phyloP scores from a whole-genome alignment of 64 coral and sea anemone genomes.

The Montipora foliosa region DNA sequence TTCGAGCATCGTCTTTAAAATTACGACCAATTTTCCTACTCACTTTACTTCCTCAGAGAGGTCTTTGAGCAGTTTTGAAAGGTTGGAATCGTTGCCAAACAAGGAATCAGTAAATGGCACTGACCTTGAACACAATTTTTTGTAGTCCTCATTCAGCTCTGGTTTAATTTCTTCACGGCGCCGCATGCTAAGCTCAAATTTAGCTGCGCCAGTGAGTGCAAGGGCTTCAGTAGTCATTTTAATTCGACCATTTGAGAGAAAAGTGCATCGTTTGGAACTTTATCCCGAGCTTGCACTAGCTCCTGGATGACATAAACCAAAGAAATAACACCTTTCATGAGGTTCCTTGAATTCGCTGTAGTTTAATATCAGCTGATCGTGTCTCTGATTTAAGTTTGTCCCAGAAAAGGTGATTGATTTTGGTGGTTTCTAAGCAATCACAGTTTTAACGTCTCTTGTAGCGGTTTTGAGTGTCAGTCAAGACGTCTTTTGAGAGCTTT shows the following conservation, averaged over 20 bases:
- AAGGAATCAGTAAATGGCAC: neutral
- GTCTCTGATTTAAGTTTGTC: neutral
- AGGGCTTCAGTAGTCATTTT: constrained; percentile 45
- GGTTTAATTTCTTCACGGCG: neutral
- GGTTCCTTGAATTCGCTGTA: constrained; percentile 35
- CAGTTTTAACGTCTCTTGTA: too few relatives aligned
- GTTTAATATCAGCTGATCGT: neutral
- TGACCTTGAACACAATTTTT: constrained; percentile 6
- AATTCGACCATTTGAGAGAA: neutral
- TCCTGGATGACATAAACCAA: constrained; percentile 13
- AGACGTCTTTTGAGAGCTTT: constrained; percentile 31
- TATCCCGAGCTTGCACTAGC: constrained; percentile 21
- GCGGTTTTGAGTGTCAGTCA: constrained; percentile 1
- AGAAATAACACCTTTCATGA: constrained; percentile 30
- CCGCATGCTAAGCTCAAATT: constrained; percentile 44
- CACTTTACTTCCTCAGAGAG: neutral
- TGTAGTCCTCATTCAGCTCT: too few relatives aligned
- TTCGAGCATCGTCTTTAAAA: neutral
- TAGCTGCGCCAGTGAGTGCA: constrained; percentile 35
- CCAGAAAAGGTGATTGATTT: too few relatives aligned
- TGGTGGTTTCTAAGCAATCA: too few relatives aligned
- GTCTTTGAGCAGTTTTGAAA: constrained; percentile 42
- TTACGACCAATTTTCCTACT: neutral
- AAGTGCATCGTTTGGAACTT: constrained; percentile 13
- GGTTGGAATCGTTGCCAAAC: neutral